Evolutionary conservation across 2,113 vertebrate genomes (phyloP).

Genomic region (Leucosticte australis): DNA sequence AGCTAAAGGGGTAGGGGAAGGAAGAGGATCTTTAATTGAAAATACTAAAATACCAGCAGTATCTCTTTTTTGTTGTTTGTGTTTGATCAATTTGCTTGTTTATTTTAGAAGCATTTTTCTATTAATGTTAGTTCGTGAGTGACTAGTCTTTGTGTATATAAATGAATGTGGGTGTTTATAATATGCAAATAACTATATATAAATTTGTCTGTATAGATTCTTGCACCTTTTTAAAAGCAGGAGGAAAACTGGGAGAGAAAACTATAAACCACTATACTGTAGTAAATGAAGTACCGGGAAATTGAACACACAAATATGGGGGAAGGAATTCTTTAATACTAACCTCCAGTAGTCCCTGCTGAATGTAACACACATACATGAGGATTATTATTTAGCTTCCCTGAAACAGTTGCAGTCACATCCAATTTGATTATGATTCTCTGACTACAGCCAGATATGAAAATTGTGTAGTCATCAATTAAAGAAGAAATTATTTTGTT

Average conservation of each 20-base stretch:
- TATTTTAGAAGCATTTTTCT: not conserved
- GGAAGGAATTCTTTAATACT: not conserved
- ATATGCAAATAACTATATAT: not conserved
- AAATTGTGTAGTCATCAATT: not conserved
- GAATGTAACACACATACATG: not conserved
- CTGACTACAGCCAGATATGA: not conserved
- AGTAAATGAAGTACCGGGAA: not conserved
- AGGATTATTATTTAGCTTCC: not conserved
- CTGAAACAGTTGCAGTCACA: not conserved
- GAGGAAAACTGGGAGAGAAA: not conserved
- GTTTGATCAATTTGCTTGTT: not conserved
- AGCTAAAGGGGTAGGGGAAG: not conserved
- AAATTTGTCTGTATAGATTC: not conserved
- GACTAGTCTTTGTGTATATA: not conserved
- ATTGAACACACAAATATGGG: not conserved
- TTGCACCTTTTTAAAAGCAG: not conserved
- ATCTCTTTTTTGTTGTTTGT: not conserved
- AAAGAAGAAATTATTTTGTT: not conserved
- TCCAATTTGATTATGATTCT: not conserved
- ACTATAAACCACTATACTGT: not conserved
- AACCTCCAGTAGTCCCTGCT: not conserved
- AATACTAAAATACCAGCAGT: not conserved
- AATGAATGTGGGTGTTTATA: not conserved
- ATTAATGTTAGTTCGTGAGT: not conserved
- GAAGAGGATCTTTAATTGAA: not conserved